These are phyloP conservation scores for Drosophila equinoxialis DNA, from an alignment of 1,140 invertebrate genomes.

Conservation along the genomic window DNA sequence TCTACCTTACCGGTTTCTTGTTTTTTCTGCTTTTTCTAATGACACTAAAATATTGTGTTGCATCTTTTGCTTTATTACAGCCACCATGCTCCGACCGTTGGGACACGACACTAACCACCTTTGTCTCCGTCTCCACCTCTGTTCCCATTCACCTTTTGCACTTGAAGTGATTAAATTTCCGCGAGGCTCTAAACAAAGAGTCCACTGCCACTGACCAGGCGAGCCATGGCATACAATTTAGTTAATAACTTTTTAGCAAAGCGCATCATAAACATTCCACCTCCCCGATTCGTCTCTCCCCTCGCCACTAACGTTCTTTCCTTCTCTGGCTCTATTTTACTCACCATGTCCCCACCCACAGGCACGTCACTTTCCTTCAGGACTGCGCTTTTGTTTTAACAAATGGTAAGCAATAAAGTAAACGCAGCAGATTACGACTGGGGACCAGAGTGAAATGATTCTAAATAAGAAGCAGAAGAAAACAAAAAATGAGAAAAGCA, in stretches of 20 bases:
- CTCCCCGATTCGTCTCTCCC: background rate
- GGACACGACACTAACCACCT: conserved; percentile 34
- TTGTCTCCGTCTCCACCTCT: background rate
- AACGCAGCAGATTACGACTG: conserved; percentile 70
- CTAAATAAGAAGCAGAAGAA: background rate
- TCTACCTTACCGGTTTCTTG: background rate
- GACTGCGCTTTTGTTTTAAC: conserved; percentile 58
- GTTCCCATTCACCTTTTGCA: conserved; percentile 24
- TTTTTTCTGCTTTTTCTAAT: conserved; percentile 29
- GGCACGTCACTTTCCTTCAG: conserved; percentile 7
- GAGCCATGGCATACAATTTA: conserved; percentile 54
- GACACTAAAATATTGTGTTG: conserved; percentile 70
- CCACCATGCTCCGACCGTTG: conserved; percentile 24
- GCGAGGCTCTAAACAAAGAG: conserved; percentile 37
- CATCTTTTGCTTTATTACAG: conserved; percentile 61
- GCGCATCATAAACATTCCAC: conserved; percentile 57
- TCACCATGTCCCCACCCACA: background rate
- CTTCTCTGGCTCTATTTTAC: background rate
- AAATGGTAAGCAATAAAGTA: conserved; percentile 74
- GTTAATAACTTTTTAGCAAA: conserved; percentile 75
- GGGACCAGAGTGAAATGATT: conserved; percentile 34
- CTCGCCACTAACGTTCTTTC: background rate
- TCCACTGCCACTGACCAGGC: conserved; percentile 11
- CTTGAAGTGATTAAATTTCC: conserved; percentile 69
- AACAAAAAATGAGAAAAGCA: background rate